Percentiles rank a stretch among this genome's conserved stretches.
phyloP scores from a whole-genome alignment of 2,113 vertebrate species.

The Xyliphius kryptos region DNA sequence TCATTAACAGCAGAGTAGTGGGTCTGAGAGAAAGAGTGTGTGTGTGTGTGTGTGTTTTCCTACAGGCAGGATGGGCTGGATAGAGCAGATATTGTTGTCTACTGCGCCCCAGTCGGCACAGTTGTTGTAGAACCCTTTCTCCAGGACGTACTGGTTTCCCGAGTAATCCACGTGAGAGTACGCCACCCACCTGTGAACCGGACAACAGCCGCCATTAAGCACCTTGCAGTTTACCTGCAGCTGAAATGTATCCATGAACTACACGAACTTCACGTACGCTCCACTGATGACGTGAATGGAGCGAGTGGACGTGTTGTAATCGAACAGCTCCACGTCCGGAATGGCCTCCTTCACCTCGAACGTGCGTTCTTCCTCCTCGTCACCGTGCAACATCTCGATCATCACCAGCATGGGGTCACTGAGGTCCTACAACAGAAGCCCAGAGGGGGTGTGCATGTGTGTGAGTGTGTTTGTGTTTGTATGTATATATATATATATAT shows the following conservation, averaged over 20 bases:
- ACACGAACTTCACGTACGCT: conserved; percentile 79
- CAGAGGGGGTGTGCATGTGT: no score
- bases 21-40: no score
- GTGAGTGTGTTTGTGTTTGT: no score
- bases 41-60: no score
- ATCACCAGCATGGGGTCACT: conserved; percentile 73
- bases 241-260: no score
- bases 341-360: conserved; percentile 80
- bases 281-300: conserved; percentile 85
- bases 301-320: conserved; percentile 62
- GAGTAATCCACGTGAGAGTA: conserved; percentile 88
- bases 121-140: conserved; percentile 89
- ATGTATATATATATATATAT: no score
- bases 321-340: conserved; percentile 71
- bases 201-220: no score
- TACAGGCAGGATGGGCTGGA: conserved; percentile 84
- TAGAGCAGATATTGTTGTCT: conserved; percentile 70
- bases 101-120: conserved; percentile 84
- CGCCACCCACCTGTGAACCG: conserved; percentile 78
- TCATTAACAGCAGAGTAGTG: no score
- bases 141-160: conserved; percentile 82
- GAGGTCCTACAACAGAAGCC: conserved; percentile 76
- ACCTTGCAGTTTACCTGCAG: no score
- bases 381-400: conserved; percentile 67
- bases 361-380: conserved; percentile 64